These are phyloP conservation scores for Rhopalosiphum padi DNA, from an alignment of 1,140 invertebrate genomes.

Conservation along the genomic window DNA sequence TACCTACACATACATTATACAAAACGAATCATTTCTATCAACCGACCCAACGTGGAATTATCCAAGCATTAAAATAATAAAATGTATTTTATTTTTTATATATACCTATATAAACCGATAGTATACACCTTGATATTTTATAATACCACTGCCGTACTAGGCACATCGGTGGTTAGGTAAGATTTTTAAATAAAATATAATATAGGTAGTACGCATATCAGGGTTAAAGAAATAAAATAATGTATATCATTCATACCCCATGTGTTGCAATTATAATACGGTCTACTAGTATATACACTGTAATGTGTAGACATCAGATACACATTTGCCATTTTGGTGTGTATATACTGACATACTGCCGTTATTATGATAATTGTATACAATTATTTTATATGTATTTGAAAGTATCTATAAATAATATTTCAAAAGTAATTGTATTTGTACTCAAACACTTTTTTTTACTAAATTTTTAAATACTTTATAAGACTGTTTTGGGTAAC, in stretches of 20 bases:
- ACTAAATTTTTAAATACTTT: too few species aligned
- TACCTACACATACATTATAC: neutral
- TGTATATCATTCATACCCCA: neutral
- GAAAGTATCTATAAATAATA: too few species aligned
- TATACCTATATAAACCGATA: neutral
- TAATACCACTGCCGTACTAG: neutral
- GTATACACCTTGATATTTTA: neutral
- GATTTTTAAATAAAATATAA: neutral
- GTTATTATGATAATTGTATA: neutral
- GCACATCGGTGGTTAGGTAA: neutral
- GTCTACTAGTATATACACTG: too few species aligned
- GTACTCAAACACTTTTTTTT: too few species aligned
- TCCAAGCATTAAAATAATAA: neutral
- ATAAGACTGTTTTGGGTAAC: too few species aligned
- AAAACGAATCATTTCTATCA: slow-evolving; percentile 1
- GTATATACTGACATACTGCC: too few species aligned
- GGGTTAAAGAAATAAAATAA: neutral
- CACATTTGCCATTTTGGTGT: too few species aligned
- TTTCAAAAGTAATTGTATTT: too few species aligned
- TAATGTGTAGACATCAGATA: too few species aligned
- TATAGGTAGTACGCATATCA: neutral
- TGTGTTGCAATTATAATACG: too few species aligned
- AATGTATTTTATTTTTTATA: neutral
- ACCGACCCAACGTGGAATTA: neutral
- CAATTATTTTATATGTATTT: neutral